Evolutionary conservation across 2,797 vertebrate species (phyloP), one percentile per base, ranked within the genome.

Genomic region (Malurus splendens): DNA sequence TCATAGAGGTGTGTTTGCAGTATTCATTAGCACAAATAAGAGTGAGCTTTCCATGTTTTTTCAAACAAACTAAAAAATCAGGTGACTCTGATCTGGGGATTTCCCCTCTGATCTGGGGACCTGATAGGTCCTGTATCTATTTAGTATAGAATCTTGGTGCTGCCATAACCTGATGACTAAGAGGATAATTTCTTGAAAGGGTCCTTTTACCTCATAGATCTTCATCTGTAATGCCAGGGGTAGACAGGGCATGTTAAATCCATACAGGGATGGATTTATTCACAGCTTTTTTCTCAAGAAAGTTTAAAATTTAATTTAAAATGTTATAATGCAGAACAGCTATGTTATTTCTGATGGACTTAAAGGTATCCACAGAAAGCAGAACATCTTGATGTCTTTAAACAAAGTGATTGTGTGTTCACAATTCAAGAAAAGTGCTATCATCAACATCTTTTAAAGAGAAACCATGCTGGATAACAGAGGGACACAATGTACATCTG

Each of bases 401-500:
- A 41, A 36, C 39, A 64, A 25, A 27, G 23, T 33, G 38, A 50
- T 57, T 47, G 4, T 55, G 11, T 67, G 41, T 41, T 89, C 60
- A 42, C n/a, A 65, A 38, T 50, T 68, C 42, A 75, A 68, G 41
- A 71, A 23, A 71, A 51, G 14, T 68, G 27, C n/a, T 28, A 42
- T 50, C 33, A 41, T 62, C n/a, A 27, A 36, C 47, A 76, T 60
- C 19, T 76, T 72, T 62, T 39, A 76, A 64, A 25, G 45, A 56
- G 51, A 87, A 71, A 47, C 18, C 15, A 23, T 38, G 33, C 25
- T 38, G 15, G 15, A 19, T 39, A 66, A 52, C 12, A 44, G 57
- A 28, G 23, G 2, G 13, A 4, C 18, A 68, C 57, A 6, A 24
- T 12, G 9, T 36, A 6, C 0, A 2, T 24, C 12, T 38, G 10